Base-by-base conservation (phyloP, 2,113 vertebrate species). In the Hepsetus odoe region DNA sequence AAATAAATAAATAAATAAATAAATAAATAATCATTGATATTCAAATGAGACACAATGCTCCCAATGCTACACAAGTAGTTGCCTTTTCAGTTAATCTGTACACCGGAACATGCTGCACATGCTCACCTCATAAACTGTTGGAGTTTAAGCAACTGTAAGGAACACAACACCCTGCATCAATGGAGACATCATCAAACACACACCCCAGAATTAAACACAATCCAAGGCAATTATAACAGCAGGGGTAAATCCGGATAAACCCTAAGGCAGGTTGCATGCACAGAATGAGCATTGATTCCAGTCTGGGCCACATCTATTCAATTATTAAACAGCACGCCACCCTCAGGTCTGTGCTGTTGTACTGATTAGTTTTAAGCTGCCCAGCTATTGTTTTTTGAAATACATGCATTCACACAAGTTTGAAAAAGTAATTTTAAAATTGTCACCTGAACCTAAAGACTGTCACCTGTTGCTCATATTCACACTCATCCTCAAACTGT, bases 231-330 rank as follows among this genome's bases (percentile, higher is more conserved):
- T n/a, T 55, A 55, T n/a, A 38, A 22, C 8, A 22, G 32, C 33
- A 22, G 22, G 32, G 61, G 20, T 65, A 65, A 65, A 80, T 69
- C 18, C 49, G 42, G 8, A 40, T 51, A 5, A 40, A 53, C 13
- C 32, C 18, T 8, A 7, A 32, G 20, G 28, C 32, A 49, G 14
- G 28, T 44, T 61, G 38, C n/a, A 65, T 46, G 62, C 22, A 74
- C 26, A 56, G 69, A 61, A 11, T 28, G 33, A 77, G 64, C 77
- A 81, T 58, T 64, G 79, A 73, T 70, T 68, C 11, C 33, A 56
- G 61, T 58, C 53, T n/a, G 44, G 51, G 46, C 28, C 24, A 71
- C 22, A 4, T 16, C 30, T 28, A 26, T 56, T 33, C 40, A 71
- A 78, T 33, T 33, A 55, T 30, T 49, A 32, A 28, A n/a, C 49